phyloP scores from a whole-genome alignment of 2,113 vertebrate genomes.

The Proterorhinus semilunaris region DNA sequence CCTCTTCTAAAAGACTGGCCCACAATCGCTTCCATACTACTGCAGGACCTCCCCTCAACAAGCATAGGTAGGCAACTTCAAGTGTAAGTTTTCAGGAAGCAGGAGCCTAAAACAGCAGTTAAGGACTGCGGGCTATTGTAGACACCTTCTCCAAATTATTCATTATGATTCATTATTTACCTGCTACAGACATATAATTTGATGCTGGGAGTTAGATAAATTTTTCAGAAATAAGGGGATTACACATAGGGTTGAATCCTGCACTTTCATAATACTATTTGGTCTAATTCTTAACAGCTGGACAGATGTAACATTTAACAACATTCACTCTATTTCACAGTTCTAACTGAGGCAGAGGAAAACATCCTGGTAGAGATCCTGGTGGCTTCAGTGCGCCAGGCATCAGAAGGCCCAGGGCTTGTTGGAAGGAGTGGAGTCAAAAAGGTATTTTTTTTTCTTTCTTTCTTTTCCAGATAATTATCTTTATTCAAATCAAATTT shows the following conservation, averaged over 20 bases:
- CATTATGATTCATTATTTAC: no score
- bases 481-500: background rate
- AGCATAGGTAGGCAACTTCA: constrained; percentile 61
- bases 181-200: no score
- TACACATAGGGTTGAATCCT: no score
- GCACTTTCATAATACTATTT: no score
- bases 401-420: constrained; percentile 82
- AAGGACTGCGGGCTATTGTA: no score
- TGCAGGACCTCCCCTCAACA: constrained; percentile 65
- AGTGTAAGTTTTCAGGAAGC: background rate
- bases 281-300: background rate
- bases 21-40: constrained; percentile 79
- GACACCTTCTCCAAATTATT: no score
- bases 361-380: constrained; percentile 81
- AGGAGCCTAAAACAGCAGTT: background rate
- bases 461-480: background rate
- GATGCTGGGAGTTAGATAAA: no score
- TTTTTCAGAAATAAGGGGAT: no score
- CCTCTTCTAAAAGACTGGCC: constrained; percentile 87
- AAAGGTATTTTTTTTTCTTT: constrained; percentile 73
- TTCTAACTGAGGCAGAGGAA: constrained; percentile 72
- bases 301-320: background rate
- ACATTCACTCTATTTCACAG: constrained; percentile 57
- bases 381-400: constrained; percentile 82
- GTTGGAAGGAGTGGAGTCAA: constrained; percentile 81